A percentile compares a stretch with the other conserved stretches of the same genome.
phyloP scores from a whole-genome alignment of 2,888 invertebrate species.

The Tolmerus cingulatus region DNA sequence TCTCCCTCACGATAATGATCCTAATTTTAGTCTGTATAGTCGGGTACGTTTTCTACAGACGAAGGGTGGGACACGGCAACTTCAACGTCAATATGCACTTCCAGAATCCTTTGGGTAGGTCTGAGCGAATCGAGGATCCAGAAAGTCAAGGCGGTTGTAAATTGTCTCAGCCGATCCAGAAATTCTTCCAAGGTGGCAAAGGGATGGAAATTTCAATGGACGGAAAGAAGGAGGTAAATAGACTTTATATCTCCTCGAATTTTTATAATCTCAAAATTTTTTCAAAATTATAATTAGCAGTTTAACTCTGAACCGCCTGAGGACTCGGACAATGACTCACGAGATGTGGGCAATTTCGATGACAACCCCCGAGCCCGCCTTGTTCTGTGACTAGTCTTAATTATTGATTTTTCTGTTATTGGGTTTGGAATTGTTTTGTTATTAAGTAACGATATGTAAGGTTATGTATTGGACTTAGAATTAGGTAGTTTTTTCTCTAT shows the following conservation, averaged over 20 bases:
- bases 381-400: conserved; percentile 54
- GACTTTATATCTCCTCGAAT: too few relatives aligned
- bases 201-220: conserved; percentile 56
- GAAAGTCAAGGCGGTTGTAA: neutral
- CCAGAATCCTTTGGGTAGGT: conserved; percentile 62
- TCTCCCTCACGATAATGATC: conserved; percentile 49
- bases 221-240: conserved; percentile 48
- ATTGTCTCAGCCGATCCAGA: conserved; percentile 53
- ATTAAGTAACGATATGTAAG: neutral
- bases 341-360: conserved; percentile 54
- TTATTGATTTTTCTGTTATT: neutral
- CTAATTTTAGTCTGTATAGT: conserved; percentile 50
- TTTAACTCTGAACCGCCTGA: conserved; percentile 41
- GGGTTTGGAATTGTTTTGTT: neutral
- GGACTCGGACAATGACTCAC: conserved; percentile 52
- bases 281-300: neutral
- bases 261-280: neutral
- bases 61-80: conserved; percentile 65
- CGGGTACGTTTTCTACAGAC: conserved; percentile 58
- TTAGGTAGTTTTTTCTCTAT: neutral
- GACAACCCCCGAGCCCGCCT: conserved; percentile 58
- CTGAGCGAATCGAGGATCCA: conserved; percentile 46
- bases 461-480: neutral
- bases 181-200: conserved; percentile 53
- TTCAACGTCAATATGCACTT: conserved; percentile 63